Percentiles rank a stretch among this genome's conserved stretches.
These are phyloP conservation scores for Polietes domitor DNA, from an alignment of 2,888 invertebrate genomes.

Conservation along the genomic window DNA sequence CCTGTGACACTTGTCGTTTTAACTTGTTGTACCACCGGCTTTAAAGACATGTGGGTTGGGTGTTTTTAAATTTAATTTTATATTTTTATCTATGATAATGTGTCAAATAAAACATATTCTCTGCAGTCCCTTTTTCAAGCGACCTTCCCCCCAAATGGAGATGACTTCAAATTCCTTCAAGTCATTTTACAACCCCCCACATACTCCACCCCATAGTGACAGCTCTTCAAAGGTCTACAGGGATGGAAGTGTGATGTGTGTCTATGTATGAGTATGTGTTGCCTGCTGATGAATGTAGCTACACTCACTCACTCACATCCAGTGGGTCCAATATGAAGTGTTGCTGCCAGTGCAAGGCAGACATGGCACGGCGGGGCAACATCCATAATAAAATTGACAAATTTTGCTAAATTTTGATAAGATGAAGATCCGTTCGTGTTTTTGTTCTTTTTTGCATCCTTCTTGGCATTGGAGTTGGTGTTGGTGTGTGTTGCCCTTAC, in stretches of 20 bases:
- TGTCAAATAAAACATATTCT: slow-evolving; percentile 45
- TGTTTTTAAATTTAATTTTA: slow-evolving; percentile 55
- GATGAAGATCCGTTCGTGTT: slow-evolving; percentile 8
- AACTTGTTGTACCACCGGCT: not conserved
- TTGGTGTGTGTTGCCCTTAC: too few relatives aligned
- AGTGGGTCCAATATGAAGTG: not conserved
- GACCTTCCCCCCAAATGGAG: not conserved
- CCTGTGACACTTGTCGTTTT: not conserved
- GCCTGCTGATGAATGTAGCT: not conserved
- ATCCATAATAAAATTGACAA: slow-evolving; percentile 42
- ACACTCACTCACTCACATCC: not conserved
- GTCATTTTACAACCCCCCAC: not conserved
- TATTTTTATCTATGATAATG: slow-evolving; percentile 58
- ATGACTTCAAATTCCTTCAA: slow-evolving; percentile 21
- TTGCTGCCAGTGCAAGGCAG: not conserved
- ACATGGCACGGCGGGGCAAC: not conserved
- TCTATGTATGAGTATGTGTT: not conserved
- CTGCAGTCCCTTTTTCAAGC: not conserved
- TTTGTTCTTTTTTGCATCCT: not conserved
- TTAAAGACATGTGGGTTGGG: slow-evolving; percentile 16
- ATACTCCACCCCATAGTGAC: not conserved
- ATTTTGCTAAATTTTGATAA: slow-evolving; percentile 21
- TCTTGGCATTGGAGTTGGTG: not conserved
- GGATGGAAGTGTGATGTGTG: not conserved
- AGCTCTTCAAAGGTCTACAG: not conserved